These are phyloP conservation scores for Stichopus chloronotus DNA, from an alignment of 35 echinoderm and acorn worm species.

Conservation along the genomic window DNA sequence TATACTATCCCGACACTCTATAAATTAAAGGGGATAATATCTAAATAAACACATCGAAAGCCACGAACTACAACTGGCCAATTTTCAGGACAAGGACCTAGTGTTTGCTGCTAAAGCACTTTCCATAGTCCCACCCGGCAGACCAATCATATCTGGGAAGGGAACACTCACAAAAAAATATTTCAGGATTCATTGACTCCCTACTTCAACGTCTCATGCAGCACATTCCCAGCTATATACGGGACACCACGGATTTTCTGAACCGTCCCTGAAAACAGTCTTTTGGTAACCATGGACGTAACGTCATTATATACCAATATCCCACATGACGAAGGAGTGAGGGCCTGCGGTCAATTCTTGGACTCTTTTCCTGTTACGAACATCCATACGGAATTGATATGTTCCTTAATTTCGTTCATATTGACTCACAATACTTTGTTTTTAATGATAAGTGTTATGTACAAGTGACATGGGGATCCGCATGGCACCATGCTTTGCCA, in stretches of 20 bases:
- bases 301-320: conserved; percentile 32
- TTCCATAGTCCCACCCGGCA: not conserved
- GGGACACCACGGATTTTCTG: conserved; percentile 42
- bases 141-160: conserved; percentile 12
- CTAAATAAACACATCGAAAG: not conserved
- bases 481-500: no score
- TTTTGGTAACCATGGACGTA: not conserved
- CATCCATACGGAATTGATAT: not conserved
- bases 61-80: not conserved
- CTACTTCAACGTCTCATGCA: conserved; percentile 3
- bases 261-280: not conserved
- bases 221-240: conserved; percentile 28
- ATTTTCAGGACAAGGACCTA: not conserved
- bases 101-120: not conserved
- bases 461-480: no score
- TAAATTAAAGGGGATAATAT: not conserved
- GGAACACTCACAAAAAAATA: conserved; percentile 16
- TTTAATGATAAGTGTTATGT: not conserved
- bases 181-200: conserved; percentile 3
- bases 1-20: not conserved
- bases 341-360: not conserved
- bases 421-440: not conserved
- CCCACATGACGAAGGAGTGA: conserved; percentile 17
- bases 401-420: conserved; percentile 7
- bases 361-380: not conserved